Percentiles rank a stretch among this genome's conserved stretches.
Evolutionary conservation across 2,113 vertebrate genomes (phyloP).

Genomic region (Gymnogyps californianus): DNA sequence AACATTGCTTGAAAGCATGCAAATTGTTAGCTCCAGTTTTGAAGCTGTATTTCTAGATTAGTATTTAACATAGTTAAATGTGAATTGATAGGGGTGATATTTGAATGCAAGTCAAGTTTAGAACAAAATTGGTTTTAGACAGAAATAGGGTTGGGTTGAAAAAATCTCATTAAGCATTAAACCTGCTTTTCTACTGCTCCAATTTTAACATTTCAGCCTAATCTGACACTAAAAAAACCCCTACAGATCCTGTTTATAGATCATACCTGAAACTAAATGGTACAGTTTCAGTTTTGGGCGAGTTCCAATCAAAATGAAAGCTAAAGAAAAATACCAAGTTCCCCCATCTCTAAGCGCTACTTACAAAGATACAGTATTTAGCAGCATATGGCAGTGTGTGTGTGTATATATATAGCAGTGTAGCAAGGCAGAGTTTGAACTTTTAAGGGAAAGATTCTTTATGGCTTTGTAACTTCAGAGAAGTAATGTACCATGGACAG

Average conservation of each 20-base stretch:
- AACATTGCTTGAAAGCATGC: conserved; percentile 39
- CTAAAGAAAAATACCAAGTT: neutral
- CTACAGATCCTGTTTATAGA: neutral
- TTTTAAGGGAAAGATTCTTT: neutral
- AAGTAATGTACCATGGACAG: neutral
- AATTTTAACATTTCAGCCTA: neutral
- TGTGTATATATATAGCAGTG: neutral
- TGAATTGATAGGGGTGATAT: neutral
- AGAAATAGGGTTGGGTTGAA: neutral
- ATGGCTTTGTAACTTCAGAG: conserved; percentile 15
- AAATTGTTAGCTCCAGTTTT: neutral
- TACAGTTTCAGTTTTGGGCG: neutral
- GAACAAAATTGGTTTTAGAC: neutral
- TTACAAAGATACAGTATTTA: neutral
- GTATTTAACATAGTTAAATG: neutral
- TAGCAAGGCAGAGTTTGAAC: conserved; percentile 8
- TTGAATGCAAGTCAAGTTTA: conserved; percentile 1
- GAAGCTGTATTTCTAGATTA: conserved; percentile 6
- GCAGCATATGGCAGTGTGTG: neutral
- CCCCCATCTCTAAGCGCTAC: neutral
- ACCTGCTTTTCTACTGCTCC: neutral
- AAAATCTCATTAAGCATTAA: neutral
- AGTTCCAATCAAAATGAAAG: neutral
- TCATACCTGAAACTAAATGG: neutral
- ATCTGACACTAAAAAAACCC: neutral